These are phyloP conservation scores for Melanotaenia pygmaea DNA, from an alignment of 2,797 vertebrate species.

Conservation along the genomic window DNA sequence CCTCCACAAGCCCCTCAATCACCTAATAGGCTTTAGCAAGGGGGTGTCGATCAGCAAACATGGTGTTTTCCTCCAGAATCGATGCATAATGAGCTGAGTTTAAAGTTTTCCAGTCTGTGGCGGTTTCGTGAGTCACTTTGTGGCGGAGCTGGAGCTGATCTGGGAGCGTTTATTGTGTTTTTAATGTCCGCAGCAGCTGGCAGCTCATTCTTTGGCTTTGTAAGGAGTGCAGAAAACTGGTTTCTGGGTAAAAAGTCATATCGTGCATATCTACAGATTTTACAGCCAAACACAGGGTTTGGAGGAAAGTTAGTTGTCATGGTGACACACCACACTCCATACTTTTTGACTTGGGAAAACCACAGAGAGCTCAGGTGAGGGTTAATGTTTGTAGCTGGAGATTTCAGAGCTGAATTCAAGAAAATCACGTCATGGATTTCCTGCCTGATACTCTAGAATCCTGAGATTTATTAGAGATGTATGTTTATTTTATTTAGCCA, in stretches of 20 bases:
- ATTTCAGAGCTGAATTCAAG: neutral
- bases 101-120: constrained; percentile 5
- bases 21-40: constrained; percentile 38
- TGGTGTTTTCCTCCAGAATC: constrained; percentile 33
- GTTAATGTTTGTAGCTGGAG: neutral
- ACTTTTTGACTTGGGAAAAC: too few relatives aligned
- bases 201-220: constrained; percentile 6
- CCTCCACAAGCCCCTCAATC: constrained; percentile 13
- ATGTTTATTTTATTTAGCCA: too few relatives aligned
- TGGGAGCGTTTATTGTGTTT: constrained; percentile 9
- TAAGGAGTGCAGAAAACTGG: constrained; percentile 3
- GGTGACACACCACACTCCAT: too few relatives aligned
- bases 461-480: too few relatives aligned
- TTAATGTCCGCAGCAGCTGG: constrained; percentile 1
- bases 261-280: neutral
- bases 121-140: neutral
- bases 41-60: constrained; percentile 12
- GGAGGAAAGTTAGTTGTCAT: neutral
- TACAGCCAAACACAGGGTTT: neutral
- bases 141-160: constrained; percentile 1
- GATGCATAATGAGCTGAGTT: constrained; percentile 39
- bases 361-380: too few relatives aligned
- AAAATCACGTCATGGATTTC: too few relatives aligned
- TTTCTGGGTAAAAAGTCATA: constrained; percentile 33
- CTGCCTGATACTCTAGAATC: too few relatives aligned